Evolutionary conservation across 2,797 vertebrate genomes (phyloP), one percentile per base, ranked within the genome.

Genomic region (Miichthys miiuy): DNA sequence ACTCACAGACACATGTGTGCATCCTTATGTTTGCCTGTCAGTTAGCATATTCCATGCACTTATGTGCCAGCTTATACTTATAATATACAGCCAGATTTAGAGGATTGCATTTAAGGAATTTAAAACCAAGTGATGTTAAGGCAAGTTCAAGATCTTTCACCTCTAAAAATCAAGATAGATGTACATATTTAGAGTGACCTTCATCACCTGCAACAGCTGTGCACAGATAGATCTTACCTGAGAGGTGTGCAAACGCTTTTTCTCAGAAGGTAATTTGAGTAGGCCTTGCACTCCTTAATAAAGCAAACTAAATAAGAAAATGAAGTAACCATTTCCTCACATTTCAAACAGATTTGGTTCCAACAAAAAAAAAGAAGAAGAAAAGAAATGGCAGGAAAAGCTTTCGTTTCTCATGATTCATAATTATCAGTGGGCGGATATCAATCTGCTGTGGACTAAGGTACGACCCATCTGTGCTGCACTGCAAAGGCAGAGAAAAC

Each of bases 141-240:
- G 1, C 21, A 63, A 27, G 25, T 51, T 61, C 8, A 74, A 47
- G 41, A 66, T 71, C 25, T 70, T 68, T 74, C 50, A 27, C 41
- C 18, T n/a, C n/a, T 57, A 66, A 76, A 70, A 65, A 20, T 34
- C 20, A 54, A 12, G 50, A 58, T 61, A 34, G 10, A 48, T 54
- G 54, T 1, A 52, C 25, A 69, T 42, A 65, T 51, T 70, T 41
- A 71, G 51, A 46, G 58, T 16, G 64, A 51, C 66, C 64, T 52
- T 73, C 73, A 68, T 79, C 54, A 63, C 30, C 64, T 80, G 73
- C 64, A 79, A 68, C 80, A 82, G 75, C 77, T 80, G 67, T 51
- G 56, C 58, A 58, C 80, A 64, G 80, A 71, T 66, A 81, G 62
- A 50, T 77, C 74, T 68, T 60, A 74, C 48, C 72, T 58, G 23